phyloP scores from a whole-genome alignment of 2,113 vertebrate genomes.

The Dicerorhinus sumatrensis region DNA sequence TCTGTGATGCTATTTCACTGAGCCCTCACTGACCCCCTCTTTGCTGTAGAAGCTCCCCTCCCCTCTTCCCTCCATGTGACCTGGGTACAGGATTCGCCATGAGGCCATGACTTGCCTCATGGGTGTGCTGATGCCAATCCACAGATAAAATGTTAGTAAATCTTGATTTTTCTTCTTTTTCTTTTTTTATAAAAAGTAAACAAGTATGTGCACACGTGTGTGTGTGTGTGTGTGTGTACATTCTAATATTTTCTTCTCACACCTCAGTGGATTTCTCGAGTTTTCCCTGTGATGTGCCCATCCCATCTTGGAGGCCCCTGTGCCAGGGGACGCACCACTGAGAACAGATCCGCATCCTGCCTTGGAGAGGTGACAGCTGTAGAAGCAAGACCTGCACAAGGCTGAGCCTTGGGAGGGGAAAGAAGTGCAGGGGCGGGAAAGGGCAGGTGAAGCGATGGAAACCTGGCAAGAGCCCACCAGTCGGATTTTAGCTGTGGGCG shows the following conservation, averaged over 20 bases:
- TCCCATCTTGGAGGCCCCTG: neutral
- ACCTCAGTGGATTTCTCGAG: neutral
- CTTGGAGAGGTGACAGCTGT: neutral
- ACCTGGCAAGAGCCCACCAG: neutral
- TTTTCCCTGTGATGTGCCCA: neutral
- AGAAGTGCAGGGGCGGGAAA: neutral
- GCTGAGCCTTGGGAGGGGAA: neutral
- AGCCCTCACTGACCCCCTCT: neutral
- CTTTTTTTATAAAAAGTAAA: neutral
- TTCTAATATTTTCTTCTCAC: conserved; percentile 27
- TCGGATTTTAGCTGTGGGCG: neutral
- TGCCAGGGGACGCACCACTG: neutral
- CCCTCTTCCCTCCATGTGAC: neutral
- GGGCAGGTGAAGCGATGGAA: neutral
- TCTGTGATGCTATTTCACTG: conserved; percentile 37
- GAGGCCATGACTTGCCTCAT: neutral
- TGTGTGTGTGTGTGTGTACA: neutral
- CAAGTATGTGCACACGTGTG: neutral
- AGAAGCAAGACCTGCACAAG: neutral
- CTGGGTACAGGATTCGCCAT: no score
- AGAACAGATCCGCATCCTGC: neutral
- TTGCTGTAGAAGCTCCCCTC: neutral
- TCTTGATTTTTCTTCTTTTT: neutral
- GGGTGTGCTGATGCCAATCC: neutral
- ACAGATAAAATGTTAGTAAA: neutral